Evolutionary conservation across 2,797 vertebrate genomes (phyloP), one percentile per base, ranked within the genome.

Genomic region (Neomorphus geoffroyi): DNA sequence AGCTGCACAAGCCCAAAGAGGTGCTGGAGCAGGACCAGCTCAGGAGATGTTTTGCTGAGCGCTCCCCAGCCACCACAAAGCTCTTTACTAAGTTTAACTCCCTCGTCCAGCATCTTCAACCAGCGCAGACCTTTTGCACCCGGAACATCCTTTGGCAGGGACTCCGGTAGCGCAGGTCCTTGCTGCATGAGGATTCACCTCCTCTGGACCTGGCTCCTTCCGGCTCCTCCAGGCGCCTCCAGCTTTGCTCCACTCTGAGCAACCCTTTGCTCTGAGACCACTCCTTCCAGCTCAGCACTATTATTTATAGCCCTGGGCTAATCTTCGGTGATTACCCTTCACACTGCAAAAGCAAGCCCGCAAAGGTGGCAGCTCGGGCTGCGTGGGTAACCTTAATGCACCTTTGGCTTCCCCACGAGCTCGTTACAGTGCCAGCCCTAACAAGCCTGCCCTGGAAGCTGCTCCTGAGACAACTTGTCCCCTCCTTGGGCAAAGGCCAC

Each of bases 261-360:
- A 80, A 46, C 30, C 85, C 88, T 45, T 41, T 37, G 73, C 86
- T 84, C 21, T 66, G 77, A 90, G 88, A 41, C 67, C n/a, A 48
- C 57, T 90, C 86, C 90, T 94, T 88, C 88, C 73, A 95, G 92
- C 93, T 96, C 95, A 96, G 96, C 94, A 94, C 56, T 92, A 85
- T 95, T 96, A 96, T 96, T 96, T 96, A 95, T 95, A 95, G 92
- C 74, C 92, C 41, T 28, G 67, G 77, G 83, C 64, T 95, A 92
- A 93, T 94, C 95, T 96, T 92, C 66, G 90, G 81, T 45, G 51
- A 94, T 88, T 92, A 92, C 90, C 70, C 74, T 95, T 73, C 18
- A 0, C 56, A 65, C 70, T 72, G 50, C 71, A 92, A 92, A 90
- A 94, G 67, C 77, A 75, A 92, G 65, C 30, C 80, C 7, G 0